Evolutionary conservation across 2,888 invertebrate genomes (phyloP).

Genomic region (Tipula helvola): DNA sequence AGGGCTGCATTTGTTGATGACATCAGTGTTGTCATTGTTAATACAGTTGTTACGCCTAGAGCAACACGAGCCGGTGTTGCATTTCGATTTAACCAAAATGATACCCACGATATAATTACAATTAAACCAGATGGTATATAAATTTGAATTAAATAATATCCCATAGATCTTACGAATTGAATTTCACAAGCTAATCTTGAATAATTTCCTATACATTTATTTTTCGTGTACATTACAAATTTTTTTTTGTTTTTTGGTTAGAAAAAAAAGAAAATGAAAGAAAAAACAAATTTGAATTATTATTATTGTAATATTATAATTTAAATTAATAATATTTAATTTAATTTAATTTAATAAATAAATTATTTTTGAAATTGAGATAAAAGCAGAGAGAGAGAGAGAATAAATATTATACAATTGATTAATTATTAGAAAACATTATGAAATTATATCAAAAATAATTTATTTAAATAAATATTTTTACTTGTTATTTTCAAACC

Average conservation of each 20-base stretch:
- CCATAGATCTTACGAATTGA: conserved; percentile 95
- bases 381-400: background rate
- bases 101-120: conserved; percentile 95
- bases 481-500: background rate
- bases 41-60: conserved; percentile 87
- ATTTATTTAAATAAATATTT: background rate
- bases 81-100: conserved; percentile 92
- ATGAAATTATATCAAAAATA: background rate
- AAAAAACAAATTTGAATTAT: conserved; percentile 5
- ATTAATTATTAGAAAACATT: background rate
- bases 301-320: background rate
- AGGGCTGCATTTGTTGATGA: conserved; percentile 91
- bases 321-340: background rate
- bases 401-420: background rate
- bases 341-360: background rate
- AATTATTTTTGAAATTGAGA: background rate
- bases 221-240: background rate
- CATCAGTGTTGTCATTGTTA: conserved; percentile 97
- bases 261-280: background rate
- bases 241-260: conserved; percentile 4
- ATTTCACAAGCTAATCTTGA: conserved; percentile 92
- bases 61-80: conserved; percentile 90
- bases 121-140: conserved; percentile 95
- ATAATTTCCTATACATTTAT: conserved; percentile 72
- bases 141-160: conserved; percentile 97